Evolutionary conservation across 2,888 invertebrate genomes (phyloP).

Genomic region (Heliconius cydno): DNA sequence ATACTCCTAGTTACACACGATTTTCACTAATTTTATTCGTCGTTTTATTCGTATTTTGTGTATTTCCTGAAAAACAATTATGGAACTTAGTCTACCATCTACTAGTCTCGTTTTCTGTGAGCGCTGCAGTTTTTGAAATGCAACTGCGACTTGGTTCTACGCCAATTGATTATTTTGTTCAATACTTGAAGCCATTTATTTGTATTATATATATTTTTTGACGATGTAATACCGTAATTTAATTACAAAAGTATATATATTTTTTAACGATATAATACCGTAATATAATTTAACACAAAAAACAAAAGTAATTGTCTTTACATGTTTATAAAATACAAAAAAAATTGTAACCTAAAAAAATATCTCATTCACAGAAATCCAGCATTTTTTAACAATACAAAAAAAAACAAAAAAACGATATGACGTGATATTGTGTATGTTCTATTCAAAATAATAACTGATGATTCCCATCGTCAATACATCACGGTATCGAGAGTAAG

Average conservation of each 20-base stretch:
- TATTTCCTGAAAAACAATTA: neutral
- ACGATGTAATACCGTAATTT: too few relatives aligned
- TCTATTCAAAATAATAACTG: slow-evolving; percentile 24
- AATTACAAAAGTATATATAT: neutral
- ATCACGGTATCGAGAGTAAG: slow-evolving; percentile 28
- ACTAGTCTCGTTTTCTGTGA: neutral
- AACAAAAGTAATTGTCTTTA: neutral
- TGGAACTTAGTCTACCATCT: neutral
- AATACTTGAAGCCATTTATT: neutral
- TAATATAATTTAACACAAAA: neutral
- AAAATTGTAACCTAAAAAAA: neutral
- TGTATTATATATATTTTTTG: neutral
- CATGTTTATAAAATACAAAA: neutral
- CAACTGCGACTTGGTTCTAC: slow-evolving; percentile 3
- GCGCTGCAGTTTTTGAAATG: neutral
- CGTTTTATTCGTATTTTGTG: neutral
- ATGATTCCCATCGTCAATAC: slow-evolving; percentile 13
- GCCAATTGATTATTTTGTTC: slow-evolving; percentile 16
- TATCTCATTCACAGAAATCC: neutral
- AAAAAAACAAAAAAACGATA: neutral
- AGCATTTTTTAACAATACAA: neutral
- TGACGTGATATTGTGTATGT: neutral
- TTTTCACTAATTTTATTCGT: neutral
- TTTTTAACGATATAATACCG: too few relatives aligned
- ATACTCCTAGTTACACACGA: neutral